Percentiles rank a stretch among this genome's conserved stretches.
phyloP scores from a whole-genome alignment of 2,113 vertebrate species.

The Sander lucioperca region DNA sequence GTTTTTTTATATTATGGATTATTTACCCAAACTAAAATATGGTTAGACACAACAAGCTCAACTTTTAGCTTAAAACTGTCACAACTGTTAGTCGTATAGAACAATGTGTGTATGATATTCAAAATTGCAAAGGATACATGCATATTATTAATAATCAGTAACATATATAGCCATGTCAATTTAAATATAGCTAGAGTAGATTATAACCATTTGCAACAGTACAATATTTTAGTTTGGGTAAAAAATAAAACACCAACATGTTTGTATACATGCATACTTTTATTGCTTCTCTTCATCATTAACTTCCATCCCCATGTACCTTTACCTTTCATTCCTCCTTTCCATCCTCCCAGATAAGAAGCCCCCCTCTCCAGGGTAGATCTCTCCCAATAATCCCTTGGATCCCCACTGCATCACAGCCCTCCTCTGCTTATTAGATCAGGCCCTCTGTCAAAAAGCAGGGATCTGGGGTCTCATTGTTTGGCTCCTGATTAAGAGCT shows the following conservation, averaged over 20 bases:
- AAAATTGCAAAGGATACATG: not conserved
- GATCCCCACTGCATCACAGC: slow-evolving; percentile 59
- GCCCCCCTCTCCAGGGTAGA: slow-evolving; percentile 60
- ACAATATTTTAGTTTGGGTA: not conserved
- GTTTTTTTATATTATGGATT: no score
- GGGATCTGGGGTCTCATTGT: slow-evolving; percentile 81
- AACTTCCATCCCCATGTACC: slow-evolving; percentile 6
- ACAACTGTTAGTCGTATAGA: not conserved
- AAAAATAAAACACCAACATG: no score
- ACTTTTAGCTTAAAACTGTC: no score
- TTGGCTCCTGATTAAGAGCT: slow-evolving; percentile 86
- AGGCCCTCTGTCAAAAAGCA: slow-evolving; percentile 74
- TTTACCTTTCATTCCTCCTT: not conserved
- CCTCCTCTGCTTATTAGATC: slow-evolving; percentile 80
- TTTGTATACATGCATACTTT: no score
- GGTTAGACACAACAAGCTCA: not conserved
- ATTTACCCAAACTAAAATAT: not conserved
- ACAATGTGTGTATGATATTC: not conserved
- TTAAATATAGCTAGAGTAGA: no score
- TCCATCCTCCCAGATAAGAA: slow-evolving; percentile 22
- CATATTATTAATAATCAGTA: not conserved
- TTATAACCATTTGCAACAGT: not conserved
- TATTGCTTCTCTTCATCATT: not conserved
- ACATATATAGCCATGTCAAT: not conserved
- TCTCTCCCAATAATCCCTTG: slow-evolving; percentile 80